These are phyloP conservation scores for Andrena marginata DNA, from an alignment of 2,888 invertebrate species.

Conservation along the genomic window DNA sequence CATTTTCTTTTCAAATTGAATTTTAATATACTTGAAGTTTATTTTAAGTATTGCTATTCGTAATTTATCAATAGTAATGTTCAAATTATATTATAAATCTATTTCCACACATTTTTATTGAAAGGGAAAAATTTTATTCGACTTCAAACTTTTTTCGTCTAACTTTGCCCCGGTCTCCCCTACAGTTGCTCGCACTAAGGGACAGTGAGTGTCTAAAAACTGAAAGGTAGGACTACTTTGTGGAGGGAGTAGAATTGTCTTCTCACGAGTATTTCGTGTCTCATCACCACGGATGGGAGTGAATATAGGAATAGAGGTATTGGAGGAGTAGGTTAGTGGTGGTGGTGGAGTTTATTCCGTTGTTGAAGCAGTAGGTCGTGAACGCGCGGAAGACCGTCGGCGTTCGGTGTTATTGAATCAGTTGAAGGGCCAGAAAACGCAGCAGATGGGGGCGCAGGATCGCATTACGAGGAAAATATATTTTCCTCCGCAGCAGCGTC, in stretches of 20 bases:
- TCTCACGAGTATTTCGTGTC: background rate
- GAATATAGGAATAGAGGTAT: conserved; percentile 53
- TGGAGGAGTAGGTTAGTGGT: conserved; percentile 27
- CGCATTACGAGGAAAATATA: conserved; percentile 70
- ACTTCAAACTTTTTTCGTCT: no score
- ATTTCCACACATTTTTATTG: no score
- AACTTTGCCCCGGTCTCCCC: no score
- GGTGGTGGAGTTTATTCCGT: conserved; percentile 32
- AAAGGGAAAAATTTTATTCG: no score
- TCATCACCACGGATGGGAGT: conserved; percentile 45
- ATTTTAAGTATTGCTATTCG: no score
- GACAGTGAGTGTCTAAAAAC: no score
- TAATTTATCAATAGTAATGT: no score
- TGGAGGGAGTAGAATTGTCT: conserved; percentile 18
- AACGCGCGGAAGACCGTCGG: background rate
- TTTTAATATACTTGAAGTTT: no score
- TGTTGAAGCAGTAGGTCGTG: conserved; percentile 34
- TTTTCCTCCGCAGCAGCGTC: conserved; percentile 71
- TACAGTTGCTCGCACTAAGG: no score
- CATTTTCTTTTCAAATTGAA: no score
- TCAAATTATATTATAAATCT: no score
- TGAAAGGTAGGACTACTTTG: background rate
- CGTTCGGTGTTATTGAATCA: conserved; percentile 55
- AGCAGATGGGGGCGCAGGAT: conserved; percentile 50
- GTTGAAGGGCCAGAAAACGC: conserved; percentile 53